These are phyloP conservation scores for Scolopax mira DNA, from an alignment of 2,113 vertebrate species.

Conservation along the genomic window DNA sequence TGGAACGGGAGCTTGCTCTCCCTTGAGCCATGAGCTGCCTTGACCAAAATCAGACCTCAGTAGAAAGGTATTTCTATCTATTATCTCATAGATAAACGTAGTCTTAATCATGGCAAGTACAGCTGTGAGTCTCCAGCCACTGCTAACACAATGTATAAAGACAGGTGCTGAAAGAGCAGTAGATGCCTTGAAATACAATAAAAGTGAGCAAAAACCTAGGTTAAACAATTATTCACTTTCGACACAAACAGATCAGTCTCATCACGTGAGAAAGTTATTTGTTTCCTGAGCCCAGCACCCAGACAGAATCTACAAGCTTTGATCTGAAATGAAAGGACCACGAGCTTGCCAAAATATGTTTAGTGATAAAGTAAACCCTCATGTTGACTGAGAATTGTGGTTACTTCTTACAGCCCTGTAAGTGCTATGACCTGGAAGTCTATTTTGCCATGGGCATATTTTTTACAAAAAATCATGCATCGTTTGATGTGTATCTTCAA, in stretches of 20 bases:
- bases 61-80: neutral
- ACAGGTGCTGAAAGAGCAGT: neutral
- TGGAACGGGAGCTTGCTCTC: rapidly evolving
- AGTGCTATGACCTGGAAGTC: neutral
- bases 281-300: neutral
- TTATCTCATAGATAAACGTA: rapidly evolving
- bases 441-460: neutral
- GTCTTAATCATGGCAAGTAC: neutral
- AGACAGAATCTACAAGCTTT: neutral
- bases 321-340: neutral
- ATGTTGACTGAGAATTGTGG: neutral
- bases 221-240: neutral
- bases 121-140: neutral
- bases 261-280: neutral
- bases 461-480: neutral
- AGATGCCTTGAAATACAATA: neutral
- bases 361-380: neutral
- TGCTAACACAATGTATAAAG: neutral
- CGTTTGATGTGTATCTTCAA: neutral
- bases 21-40: neutral
- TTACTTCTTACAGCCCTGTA: neutral
- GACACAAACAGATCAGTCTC: neutral
- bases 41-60: neutral
- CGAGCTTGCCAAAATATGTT: neutral
- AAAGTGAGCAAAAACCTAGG: neutral